These are phyloP conservation scores for Dolichallabes microphthalmus DNA, from an alignment of 2,113 vertebrate species.

Conservation along the genomic window DNA sequence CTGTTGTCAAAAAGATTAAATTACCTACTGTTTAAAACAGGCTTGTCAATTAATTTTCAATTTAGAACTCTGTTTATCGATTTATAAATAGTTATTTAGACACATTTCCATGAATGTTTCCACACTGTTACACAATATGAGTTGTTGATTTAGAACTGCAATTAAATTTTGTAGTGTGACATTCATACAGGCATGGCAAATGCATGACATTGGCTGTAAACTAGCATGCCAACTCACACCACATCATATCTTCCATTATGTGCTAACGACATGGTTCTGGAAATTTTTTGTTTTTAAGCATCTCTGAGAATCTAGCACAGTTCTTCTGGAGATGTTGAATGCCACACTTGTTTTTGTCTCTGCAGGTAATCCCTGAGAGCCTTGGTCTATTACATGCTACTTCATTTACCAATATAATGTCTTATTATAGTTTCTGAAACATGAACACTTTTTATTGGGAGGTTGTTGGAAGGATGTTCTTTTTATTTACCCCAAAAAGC, in stretches of 20 bases:
- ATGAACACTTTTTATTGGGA: not conserved
- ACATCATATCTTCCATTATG: not conserved
- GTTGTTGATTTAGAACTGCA: not conserved
- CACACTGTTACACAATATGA: not conserved
- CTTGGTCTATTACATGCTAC: not conserved
- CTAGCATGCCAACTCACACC: not conserved
- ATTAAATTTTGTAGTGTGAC: too few relatives aligned
- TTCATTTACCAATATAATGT: not conserved
- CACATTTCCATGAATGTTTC: not conserved
- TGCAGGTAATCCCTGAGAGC: not conserved
- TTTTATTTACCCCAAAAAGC: not conserved
- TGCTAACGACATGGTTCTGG: not conserved
- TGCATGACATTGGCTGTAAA: not conserved
- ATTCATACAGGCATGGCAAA: not conserved
- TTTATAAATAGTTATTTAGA: not conserved
- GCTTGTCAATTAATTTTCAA: not conserved
- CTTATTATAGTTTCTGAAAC: not conserved
- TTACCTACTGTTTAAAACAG: not conserved
- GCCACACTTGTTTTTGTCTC: not conserved
- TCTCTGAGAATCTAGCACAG: not conserved
- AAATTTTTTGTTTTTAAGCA: not conserved
- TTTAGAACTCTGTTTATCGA: not conserved
- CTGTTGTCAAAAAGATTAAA: not conserved
- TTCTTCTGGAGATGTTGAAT: not conserved
- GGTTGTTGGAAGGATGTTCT: too few relatives aligned